Conservation (phyloP, 2,888 invertebrate species). For the Perizoma affinitatum region DNA sequence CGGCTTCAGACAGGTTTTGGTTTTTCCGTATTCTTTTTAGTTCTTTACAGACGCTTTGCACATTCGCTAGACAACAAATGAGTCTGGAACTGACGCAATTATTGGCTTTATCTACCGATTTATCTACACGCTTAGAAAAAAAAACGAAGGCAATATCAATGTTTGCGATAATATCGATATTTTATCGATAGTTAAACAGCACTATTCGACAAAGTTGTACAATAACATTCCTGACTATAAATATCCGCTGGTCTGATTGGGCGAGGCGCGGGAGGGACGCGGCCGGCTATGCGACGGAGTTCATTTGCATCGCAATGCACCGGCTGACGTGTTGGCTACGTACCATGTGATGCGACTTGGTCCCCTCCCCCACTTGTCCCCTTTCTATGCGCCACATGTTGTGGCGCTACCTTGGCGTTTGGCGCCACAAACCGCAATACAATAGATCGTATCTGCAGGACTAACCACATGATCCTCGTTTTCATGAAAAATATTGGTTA, state of each 20-base stretch:
- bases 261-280: slow-evolving; percentile 45
- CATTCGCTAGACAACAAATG: neutral
- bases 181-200: slow-evolving; percentile 43
- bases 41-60: neutral
- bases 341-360: slow-evolving; percentile 28
- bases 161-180: slow-evolving; percentile 19
- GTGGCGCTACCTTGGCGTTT: slow-evolving; percentile 32
- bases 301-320: slow-evolving; percentile 72
- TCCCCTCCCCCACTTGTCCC: slow-evolving; percentile 18
- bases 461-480: slow-evolving; percentile 18
- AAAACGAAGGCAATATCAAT: slow-evolving; percentile 17
- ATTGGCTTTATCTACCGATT: slow-evolving; percentile 1
- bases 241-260: slow-evolving; percentile 62
- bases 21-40: neutral
- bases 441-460: slow-evolving; percentile 28
- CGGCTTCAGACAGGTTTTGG: slow-evolving; percentile 21
- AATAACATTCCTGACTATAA: slow-evolving; percentile 77
- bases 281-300: slow-evolving; percentile 51
- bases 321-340: slow-evolving; percentile 41
- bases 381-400: slow-evolving; percentile 29
- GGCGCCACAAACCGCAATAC: slow-evolving; percentile 32
- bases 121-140: slow-evolving; percentile 18
- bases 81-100: slow-evolving; percentile 7
- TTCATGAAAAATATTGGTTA: slow-evolving; percentile 8
- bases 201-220: slow-evolving; percentile 59